Evolutionary conservation across 2,888 invertebrate species (phyloP).

Genomic region (Leucoma salicis): DNA sequence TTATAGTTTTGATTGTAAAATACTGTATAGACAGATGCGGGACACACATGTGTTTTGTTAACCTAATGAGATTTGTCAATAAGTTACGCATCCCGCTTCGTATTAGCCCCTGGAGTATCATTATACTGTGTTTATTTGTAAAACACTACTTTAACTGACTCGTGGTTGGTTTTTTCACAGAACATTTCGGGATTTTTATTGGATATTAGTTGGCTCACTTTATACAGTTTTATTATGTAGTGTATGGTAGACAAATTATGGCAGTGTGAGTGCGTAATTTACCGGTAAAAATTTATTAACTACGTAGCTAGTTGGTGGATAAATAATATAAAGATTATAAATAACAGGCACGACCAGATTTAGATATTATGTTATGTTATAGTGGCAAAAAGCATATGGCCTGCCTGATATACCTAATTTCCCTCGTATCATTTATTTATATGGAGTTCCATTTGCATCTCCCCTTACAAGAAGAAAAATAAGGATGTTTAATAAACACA

Average conservation of each 20-base stretch:
- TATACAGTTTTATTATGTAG: conserved; percentile 4
- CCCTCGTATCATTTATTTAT: too few relatives aligned
- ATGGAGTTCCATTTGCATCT: too few relatives aligned
- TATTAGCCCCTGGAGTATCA: conserved; percentile 57
- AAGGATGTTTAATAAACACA: too few relatives aligned
- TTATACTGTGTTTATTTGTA: conserved; percentile 55
- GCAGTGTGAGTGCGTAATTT: too few relatives aligned
- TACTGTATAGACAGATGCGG: conserved; percentile 67
- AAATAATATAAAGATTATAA: too few relatives aligned
- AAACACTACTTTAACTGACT: conserved; percentile 48
- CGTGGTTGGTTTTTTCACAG: conserved; percentile 15
- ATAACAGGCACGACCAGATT: too few relatives aligned
- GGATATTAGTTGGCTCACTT: conserved; percentile 14
- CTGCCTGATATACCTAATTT: too few relatives aligned
- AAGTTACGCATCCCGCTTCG: conserved; percentile 61
- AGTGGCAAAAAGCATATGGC: too few relatives aligned
- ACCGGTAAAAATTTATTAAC: too few relatives aligned
- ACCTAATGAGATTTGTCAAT: conserved; percentile 74
- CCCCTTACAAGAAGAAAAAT: too few relatives aligned
- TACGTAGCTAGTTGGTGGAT: too few relatives aligned
- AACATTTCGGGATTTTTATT: conserved; percentile 29
- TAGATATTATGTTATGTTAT: too few relatives aligned
- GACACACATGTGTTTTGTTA: conserved; percentile 77
- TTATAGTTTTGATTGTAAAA: conserved; percentile 59
- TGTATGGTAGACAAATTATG: neutral